phyloP scores from a whole-genome alignment of 2,113 vertebrate species.

The Albula goreensis region DNA sequence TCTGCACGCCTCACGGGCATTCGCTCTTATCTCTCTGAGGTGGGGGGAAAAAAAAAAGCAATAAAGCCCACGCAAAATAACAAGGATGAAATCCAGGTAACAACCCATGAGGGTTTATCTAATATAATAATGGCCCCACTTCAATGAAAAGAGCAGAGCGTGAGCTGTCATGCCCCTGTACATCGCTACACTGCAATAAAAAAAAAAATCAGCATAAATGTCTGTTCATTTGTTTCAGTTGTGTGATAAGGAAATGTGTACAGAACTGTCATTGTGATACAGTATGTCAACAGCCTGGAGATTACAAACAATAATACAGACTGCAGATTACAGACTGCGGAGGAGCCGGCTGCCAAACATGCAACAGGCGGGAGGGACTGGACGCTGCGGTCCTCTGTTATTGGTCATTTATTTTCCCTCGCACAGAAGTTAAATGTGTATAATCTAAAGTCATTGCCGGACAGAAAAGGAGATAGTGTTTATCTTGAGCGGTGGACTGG shows the following conservation, averaged over 20 bases:
- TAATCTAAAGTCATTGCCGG: background rate
- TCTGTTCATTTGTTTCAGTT: background rate
- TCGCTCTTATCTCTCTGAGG: background rate
- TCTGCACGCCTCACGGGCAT: background rate
- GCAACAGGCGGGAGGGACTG: background rate
- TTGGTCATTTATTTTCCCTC: background rate
- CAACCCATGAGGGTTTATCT: background rate
- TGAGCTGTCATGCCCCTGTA: background rate
- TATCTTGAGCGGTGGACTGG: background rate
- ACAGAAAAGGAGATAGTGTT: background rate
- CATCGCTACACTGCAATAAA: background rate
- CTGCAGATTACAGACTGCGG: background rate
- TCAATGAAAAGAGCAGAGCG: background rate
- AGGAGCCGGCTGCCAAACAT: background rate
- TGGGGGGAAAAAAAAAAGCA: background rate
- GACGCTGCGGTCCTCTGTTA: background rate
- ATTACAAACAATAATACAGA: slow-evolving; percentile 5
- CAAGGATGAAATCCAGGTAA: background rate
- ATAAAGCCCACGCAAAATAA: background rate
- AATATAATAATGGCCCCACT: background rate
- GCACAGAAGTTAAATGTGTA: background rate
- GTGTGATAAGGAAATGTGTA: background rate
- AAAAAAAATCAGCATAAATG: background rate
- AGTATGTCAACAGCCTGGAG: background rate
- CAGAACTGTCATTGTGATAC: background rate